phyloP scores from a whole-genome alignment of 2,113 vertebrate genomes.

The human (Homo sapiens) region DNA sequence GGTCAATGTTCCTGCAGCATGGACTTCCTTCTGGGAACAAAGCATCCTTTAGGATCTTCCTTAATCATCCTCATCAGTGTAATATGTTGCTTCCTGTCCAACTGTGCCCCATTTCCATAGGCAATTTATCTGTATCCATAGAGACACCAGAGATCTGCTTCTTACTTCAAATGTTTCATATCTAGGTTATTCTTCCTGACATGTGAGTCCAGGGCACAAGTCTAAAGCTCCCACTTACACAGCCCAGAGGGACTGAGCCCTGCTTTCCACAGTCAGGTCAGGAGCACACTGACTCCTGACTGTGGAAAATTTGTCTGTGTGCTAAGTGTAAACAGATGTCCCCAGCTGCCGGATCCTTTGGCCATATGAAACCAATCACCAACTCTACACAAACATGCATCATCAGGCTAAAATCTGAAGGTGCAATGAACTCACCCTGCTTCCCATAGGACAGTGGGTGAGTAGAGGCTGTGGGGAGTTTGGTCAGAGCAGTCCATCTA shows the following conservation, averaged over 20 bases:
- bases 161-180: neutral
- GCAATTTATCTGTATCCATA: neutral
- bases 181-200: constrained; percentile 42
- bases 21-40: neutral
- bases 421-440: neutral
- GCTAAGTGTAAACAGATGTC: constrained; percentile 61
- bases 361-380: neutral
- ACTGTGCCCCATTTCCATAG: neutral
- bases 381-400: constrained; percentile 17
- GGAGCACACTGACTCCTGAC: neutral
- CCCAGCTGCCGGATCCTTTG: neutral
- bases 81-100: neutral
- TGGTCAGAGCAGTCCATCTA: neutral
- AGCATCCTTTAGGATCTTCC: neutral
- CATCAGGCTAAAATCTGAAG: constrained; percentile 33
- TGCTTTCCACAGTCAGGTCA: neutral
- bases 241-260: neutral
- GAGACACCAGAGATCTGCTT: constrained; percentile 1
- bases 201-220: neutral
- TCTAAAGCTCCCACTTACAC: neutral
- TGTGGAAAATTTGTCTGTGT: neutral
- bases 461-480: neutral
- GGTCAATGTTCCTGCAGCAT: neutral
- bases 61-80: constrained; percentile 5
- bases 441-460: constrained; percentile 23